These are phyloP conservation scores for Chorisops tibialis DNA, from an alignment of 2,888 invertebrate species.

Conservation along the genomic window DNA sequence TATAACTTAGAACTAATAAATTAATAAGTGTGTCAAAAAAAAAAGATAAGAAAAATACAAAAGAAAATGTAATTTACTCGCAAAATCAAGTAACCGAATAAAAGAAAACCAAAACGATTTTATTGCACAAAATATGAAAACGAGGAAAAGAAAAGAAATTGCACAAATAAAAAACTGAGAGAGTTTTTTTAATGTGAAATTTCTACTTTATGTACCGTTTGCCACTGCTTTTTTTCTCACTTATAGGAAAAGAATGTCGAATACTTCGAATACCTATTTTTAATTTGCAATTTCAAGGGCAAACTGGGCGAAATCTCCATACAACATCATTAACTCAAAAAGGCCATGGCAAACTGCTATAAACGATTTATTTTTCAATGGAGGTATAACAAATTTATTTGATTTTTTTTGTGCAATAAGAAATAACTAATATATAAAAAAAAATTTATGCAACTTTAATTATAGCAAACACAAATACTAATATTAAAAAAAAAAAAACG, in stretches of 20 bases:
- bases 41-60: background rate
- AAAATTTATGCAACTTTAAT: slow-evolving; percentile 9
- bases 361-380: background rate
- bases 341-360: slow-evolving; percentile 5
- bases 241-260: no score
- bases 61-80: background rate
- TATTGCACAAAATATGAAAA: slow-evolving; percentile 23
- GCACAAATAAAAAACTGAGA: slow-evolving; percentile 9
- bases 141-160: slow-evolving; percentile 1
- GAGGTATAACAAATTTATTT: background rate
- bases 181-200: background rate
- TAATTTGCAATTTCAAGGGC: no score
- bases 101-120: background rate
- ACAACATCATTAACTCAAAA: no score
- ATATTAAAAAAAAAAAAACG: slow-evolving; percentile 17
- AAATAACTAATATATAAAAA: slow-evolving; percentile 8
- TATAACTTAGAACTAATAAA: background rate
- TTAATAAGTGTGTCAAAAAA: background rate
- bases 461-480: slow-evolving; percentile 13
- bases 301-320: no score
- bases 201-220: background rate
- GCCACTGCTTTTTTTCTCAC: background rate
- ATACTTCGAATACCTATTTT: no score
- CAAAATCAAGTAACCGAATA: background rate
- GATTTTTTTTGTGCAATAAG: slow-evolving; percentile 24